Percentiles rank a stretch among this genome's conserved stretches.
Evolutionary conservation across 1,140 invertebrate genomes (phyloP).

Genomic region (Macrosteles quadrilineatus): DNA sequence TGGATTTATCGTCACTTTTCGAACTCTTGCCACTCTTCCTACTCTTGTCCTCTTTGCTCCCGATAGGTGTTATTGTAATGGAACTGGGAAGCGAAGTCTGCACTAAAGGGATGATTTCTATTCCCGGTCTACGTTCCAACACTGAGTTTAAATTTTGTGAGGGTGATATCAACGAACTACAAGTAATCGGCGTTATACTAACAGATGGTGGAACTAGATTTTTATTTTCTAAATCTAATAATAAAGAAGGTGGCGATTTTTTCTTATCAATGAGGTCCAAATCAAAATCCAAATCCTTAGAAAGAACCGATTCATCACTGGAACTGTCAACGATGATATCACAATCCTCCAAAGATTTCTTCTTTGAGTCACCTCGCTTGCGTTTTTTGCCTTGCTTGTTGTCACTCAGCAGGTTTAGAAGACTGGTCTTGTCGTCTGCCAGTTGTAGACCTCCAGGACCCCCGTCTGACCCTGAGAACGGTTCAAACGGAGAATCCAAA

Average conservation of each 20-base stretch:
- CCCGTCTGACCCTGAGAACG: slow-evolving; percentile 8
- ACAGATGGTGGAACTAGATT: slow-evolving; percentile 66
- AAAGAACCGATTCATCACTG: slow-evolving; percentile 62
- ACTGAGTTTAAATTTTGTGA: slow-evolving; percentile 61
- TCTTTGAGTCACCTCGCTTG: slow-evolving; percentile 49
- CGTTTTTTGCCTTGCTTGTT: slow-evolving; percentile 28
- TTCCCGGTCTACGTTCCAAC: slow-evolving; percentile 69
- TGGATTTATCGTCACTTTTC: slow-evolving; percentile 57
- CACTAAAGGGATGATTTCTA: slow-evolving; percentile 72
- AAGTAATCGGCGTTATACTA: slow-evolving; percentile 75
- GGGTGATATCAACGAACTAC: slow-evolving; percentile 46
- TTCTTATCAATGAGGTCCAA: slow-evolving; percentile 60
- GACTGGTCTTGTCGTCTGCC: slow-evolving; percentile 13
- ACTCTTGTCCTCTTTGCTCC: slow-evolving; percentile 58
- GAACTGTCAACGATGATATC: slow-evolving; percentile 62
- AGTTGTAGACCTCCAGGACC: slow-evolving; percentile 11
- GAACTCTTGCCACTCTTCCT: slow-evolving; percentile 48
- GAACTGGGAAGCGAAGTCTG: slow-evolving; percentile 67
- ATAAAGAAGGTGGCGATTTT: slow-evolving; percentile 47
- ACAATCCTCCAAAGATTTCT: slow-evolving; percentile 53
- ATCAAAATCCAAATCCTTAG: slow-evolving; percentile 17
- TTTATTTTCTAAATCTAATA: slow-evolving; percentile 49
- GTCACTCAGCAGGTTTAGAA: slow-evolving; percentile 18
- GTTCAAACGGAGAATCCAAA: slow-evolving; percentile 10
- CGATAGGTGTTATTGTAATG: slow-evolving; percentile 78